A percentile compares a stretch with the other conserved stretches of the same genome.
phyloP scores from a whole-genome alignment of 2,797 vertebrate genomes.

The Pagetopsis macropterus region DNA sequence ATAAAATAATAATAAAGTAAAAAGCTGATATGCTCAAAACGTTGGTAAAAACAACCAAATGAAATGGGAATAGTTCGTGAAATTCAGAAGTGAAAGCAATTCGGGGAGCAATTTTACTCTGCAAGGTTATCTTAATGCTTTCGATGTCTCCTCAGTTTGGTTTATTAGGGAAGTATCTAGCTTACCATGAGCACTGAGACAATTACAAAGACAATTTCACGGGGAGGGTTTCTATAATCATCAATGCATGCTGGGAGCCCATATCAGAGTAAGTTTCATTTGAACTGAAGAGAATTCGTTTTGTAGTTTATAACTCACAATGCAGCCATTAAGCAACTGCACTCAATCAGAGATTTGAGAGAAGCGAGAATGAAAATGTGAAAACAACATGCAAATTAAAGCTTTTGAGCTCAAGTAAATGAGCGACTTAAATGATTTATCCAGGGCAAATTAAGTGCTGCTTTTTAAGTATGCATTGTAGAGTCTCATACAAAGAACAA shows the following conservation, averaged over 20 bases:
- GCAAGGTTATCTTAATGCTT: constrained; percentile 69
- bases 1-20: constrained; percentile 32
- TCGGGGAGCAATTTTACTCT: constrained; percentile 54
- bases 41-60: constrained; percentile 40
- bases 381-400: constrained; percentile 75
- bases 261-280: constrained; percentile 79
- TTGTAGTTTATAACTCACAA: constrained; percentile 80
- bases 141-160: constrained; percentile 63
- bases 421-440: constrained; percentile 72
- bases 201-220: constrained; percentile 83
- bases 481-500: constrained; percentile 42
- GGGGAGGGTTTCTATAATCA: constrained; percentile 79
- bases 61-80: constrained; percentile 47
- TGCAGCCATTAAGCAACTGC: constrained; percentile 71
- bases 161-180: constrained; percentile 75
- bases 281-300: constrained; percentile 77
- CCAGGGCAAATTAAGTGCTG: constrained; percentile 56
- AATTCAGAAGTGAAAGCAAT: constrained; percentile 57
- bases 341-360: constrained; percentile 69
- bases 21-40: constrained; percentile 19
- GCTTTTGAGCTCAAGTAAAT: constrained; percentile 70
- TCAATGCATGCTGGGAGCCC: constrained; percentile 79
- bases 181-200: constrained; percentile 74
- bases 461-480: constrained; percentile 56
- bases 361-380: constrained; percentile 59